A percentile compares a stretch with the other conserved stretches of the same genome.
Evolutionary conservation across 2,888 invertebrate genomes (phyloP).

Genomic region (Aspidapion aeneum): DNA sequence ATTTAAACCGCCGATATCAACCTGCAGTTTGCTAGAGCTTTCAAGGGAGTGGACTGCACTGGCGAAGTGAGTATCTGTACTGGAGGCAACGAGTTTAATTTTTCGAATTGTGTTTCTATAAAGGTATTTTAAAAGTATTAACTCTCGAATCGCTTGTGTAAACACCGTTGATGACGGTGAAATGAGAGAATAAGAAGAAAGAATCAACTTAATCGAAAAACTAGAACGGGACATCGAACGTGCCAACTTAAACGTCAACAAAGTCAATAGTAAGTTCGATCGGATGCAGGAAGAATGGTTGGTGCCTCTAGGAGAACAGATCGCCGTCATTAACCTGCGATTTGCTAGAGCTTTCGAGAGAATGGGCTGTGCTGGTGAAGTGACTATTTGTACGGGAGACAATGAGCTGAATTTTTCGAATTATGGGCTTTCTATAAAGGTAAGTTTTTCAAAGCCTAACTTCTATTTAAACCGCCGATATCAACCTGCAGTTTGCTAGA

Average conservation of each 20-base stretch:
- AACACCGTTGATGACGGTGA: no score
- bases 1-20: constrained; percentile 67
- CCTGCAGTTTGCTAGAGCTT: constrained; percentile 71
- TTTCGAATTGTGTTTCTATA: constrained; percentile 78
- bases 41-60: constrained; percentile 74
- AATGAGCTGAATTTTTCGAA: constrained; percentile 68
- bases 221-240: constrained; percentile 51
- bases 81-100: constrained; percentile 59
- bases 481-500: constrained; percentile 69
- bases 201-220: constrained; percentile 52
- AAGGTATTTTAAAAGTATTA: no score
- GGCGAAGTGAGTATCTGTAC: constrained; percentile 64
- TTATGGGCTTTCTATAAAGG: constrained; percentile 80
- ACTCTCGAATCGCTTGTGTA: no score
- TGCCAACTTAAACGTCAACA: constrained; percentile 47
- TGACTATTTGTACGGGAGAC: constrained; percentile 47
- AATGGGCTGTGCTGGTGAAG: constrained; percentile 83
- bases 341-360: constrained; percentile 71
- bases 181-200: constrained; percentile 62
- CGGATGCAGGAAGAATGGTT: constrained; percentile 21
- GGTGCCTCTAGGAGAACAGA: no score
- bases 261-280: constrained; percentile 40
- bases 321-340: constrained; percentile 68
- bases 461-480: constrained; percentile 59
- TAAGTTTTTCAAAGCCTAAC: no score